Evolutionary conservation across 2,888 invertebrate species (phyloP).

Genomic region (Phoenoteleia sp.): DNA sequence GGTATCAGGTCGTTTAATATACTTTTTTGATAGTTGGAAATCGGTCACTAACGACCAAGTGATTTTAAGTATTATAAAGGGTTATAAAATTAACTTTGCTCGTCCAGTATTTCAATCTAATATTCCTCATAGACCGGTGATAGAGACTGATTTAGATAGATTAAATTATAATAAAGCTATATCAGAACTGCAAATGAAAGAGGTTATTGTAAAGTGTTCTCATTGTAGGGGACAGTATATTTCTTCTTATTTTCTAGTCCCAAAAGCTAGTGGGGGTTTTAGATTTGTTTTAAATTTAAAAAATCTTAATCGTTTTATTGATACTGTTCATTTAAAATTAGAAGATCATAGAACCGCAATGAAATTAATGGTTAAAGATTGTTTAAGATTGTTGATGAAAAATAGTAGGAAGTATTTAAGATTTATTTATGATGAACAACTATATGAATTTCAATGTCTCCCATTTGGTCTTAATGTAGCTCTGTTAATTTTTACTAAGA

Average conservation of each 20-base stretch:
- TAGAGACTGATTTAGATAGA: no score
- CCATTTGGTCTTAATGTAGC: no score
- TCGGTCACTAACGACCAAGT: not conserved
- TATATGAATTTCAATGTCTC: no score
- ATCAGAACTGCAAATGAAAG: not conserved
- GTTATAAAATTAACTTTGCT: not conserved
- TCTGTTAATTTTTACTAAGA: no score
- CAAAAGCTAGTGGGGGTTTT: conserved; percentile 36
- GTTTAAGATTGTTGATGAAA: no score
- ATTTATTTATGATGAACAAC: no score
- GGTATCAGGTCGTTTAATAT: conserved; percentile 6
- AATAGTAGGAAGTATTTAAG: no score
- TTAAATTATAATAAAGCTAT: not conserved
- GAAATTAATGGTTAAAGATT: no score
- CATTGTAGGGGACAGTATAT: conserved; percentile 30
- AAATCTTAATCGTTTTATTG: conserved; percentile 54
- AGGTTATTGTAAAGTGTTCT: not conserved
- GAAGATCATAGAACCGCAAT: conserved; percentile 61
- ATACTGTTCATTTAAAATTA: conserved; percentile 59
- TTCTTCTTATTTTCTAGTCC: conserved; percentile 40
- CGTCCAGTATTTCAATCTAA: not conserved
- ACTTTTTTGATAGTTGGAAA: not conserved
- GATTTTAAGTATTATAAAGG: not conserved
- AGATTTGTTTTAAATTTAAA: conserved; percentile 59
- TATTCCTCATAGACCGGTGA: not conserved